Evolutionary conservation across 1,140 invertebrate genomes (phyloP), one percentile per base, ranked within the genome.

Genomic region (Odontomachus brunneus): DNA sequence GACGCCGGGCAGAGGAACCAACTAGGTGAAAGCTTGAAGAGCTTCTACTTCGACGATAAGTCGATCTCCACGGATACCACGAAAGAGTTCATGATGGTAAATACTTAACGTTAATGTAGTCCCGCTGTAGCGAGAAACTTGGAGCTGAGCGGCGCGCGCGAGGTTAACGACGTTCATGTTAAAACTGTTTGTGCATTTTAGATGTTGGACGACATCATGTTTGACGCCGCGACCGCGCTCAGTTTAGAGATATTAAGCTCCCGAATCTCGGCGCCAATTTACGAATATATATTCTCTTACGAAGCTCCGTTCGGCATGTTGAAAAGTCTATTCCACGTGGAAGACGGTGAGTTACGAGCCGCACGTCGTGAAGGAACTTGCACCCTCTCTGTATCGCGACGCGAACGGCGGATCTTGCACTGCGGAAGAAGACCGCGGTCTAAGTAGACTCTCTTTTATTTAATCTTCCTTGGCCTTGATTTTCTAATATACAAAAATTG

Each of bases 1-100:
- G 93, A 95, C 76, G 84, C 93, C 22, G 73, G 53, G 0, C 73
- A 80, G 22, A 91, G 92, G 7, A 89, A 92, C 51, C 69, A 91
- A 51, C 93, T 96, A 5, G 95, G 95, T 0, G 88, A 94, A 15
- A 86, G 91, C 38, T 92, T 97, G 1, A 95, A 93, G 75, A 90
- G 95, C 38, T 96, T 95, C 82, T 97, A 97, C 91, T 95, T 96
- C 48, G 89, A 93, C 38, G 93, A 93, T 67, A 91, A 94, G 72
- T 86, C 91, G 73, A 92, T 95, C 17, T 89, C 94, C 53, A 93
- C 93, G 82, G 91, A 93, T 11, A 92, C 94, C 69, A 89, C 93
- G 60, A 87, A 92, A 74, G 93, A 95, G 87, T 89, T 95, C 17
- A 94, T 93, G 3, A 92, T 95, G 91, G 95, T 96, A 90, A 92